Evolutionary conservation across 2,113 vertebrate species (phyloP), one percentile per base, ranked within the genome.

Genomic region (Nannobrachium achirus): DNA sequence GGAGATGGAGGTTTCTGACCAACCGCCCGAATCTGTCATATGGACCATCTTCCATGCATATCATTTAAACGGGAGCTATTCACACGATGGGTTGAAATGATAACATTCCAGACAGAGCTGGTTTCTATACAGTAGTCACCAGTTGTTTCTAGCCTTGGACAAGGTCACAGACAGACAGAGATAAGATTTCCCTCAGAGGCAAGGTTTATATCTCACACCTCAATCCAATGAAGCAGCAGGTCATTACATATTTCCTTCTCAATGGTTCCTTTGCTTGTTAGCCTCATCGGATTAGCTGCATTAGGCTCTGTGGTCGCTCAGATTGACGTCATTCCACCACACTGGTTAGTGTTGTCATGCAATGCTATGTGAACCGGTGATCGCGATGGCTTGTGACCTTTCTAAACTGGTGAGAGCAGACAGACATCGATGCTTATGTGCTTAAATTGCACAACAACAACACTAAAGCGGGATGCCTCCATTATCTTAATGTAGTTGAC

Each of bases 181-280:
- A 33, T 33, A 33, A 33, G 49, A 58, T 52, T 70, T 51, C 57
- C 44, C 15, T 79, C 19, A 63, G 10, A 58, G 61, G 58, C 44
- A 41, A 33, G 38, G 9, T 70, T 73, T 52, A 63, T 52, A 60
- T 73, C 59, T 69, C 56, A 81, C 9, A 59, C 42, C 51, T 13
- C 73, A 79, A 64, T 65, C 48, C 45, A 42, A 46, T 39, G 45
- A 48, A 48, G 45, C 2, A 33, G 25, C 2, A 33, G 40, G 61
- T 46, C 58, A 72, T 20, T 7, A 52, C 13, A 41, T 8, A 67
- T 51, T 52, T 56, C 7, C 0, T 33, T 5, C 18, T 66, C 19
- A 50, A 48, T 66, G 10, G 62, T 45, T 69, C 40, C 20, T 53
- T 45, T 73, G 45, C 33, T 57, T 44, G 16, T n/a, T 10, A n/a